Base-by-base conservation (phyloP, 2,888 invertebrate genomes). In the Pollenia amentaria region DNA sequence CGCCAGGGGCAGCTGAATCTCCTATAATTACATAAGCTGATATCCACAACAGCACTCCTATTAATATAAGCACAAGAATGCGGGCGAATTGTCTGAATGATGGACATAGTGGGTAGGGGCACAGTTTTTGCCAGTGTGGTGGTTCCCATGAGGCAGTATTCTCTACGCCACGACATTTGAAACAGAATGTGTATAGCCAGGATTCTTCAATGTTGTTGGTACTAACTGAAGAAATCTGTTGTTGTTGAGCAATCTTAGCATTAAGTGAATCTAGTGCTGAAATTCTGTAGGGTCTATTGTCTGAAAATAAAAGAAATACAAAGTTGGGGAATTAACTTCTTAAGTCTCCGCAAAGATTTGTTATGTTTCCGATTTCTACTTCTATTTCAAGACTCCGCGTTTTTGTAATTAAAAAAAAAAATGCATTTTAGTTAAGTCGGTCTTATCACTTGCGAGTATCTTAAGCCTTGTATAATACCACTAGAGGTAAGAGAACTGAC, bases 101-200 rank as follows among this genome's bases (percentile, higher is more conserved):
- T 38, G 97, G 97, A 91, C 97, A 98, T 91, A 97, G 95, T 21
- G 97, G 97, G 90, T 96, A 97, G 0, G 97, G 97, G 92, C 97
- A 97, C 90, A 97, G 92, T 92, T 95, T 96, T 90, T 96, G 95
- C 97, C 97, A 97, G 89, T 96, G 94, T 0, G 95, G 94, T 16
- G 97, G 97, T 92, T 97, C 96, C 97, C 97, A 97, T 18, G 97
- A 96, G 40, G 97, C 95, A 90, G 94, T 94, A 60, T 95, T 95
- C 92, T 97, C 97, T 94, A 96, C 96, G 89, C 95, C 95, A 89
- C 96, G 95, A 93, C 97, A 97, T 94, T 96, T 96, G 77, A 96
- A 94, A 92, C 97, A 97, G 92, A 97, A 96, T 84, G 96, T 94
- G 93, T 96, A 97, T 95, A 97, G 96, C 97, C 97, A 97, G 84